Evolutionary conservation across 2,113 vertebrate genomes (phyloP).

Genomic region (Empidonax traillii): DNA sequence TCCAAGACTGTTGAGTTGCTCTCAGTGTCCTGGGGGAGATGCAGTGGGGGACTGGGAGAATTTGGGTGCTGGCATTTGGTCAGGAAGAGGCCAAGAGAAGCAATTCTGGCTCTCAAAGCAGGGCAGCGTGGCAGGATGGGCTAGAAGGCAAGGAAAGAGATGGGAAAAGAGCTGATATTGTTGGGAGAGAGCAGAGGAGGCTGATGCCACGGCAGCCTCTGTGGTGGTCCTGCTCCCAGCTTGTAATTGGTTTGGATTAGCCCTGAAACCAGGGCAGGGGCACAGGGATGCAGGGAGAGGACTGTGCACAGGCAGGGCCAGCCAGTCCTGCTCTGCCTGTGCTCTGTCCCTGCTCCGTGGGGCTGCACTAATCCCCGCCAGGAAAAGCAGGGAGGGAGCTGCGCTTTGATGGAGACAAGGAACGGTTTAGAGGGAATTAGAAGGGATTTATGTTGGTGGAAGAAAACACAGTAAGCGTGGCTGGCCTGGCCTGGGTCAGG

Average conservation of each 20-base stretch:
- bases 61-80: neutral
- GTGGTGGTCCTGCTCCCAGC: neutral
- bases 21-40: neutral
- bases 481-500: neutral
- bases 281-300: neutral
- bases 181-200: neutral
- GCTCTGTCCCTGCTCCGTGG: neutral
- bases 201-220: neutral
- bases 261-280: neutral
- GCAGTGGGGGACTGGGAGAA: neutral
- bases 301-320: neutral
- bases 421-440: slow-evolving; percentile 33
- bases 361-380: neutral
- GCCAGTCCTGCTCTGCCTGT: neutral
- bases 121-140: neutral
- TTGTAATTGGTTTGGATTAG: neutral
- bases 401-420: neutral
- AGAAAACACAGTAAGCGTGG: neutral
- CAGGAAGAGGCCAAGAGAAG: neutral
- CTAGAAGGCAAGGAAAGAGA: neutral
- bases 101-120: neutral
- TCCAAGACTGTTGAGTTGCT: neutral
- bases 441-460: slow-evolving; percentile 16
- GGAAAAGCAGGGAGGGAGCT: neutral
- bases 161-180: neutral